Base-by-base conservation (phyloP, 64 coral and sea anemone species). In the Montipora efflorescens region DNA sequence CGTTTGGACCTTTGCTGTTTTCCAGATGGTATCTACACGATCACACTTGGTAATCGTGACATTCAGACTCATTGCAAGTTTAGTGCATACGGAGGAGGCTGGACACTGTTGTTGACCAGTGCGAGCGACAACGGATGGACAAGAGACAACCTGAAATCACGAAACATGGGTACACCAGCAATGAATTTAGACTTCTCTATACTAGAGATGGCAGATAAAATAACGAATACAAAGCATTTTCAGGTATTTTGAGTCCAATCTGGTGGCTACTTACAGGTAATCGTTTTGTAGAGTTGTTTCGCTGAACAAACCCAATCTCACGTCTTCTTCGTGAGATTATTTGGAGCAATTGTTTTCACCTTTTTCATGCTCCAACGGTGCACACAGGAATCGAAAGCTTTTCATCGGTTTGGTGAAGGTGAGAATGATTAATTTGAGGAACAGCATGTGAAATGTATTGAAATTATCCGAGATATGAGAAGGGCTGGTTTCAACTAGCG, bases 91-190 rank as follows among this genome's bases (percentile, higher is more conserved):
- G 93, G 93, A 14, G 93, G 93, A 9, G 88, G 50, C 11, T 95
- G 93, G 93, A 95, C 93, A 13, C 80, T 95, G 9, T 18, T 95
- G 5, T 25, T 90, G 6, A 90, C 93, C 0, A 95, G 88, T 44
- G 8, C 78, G 16, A 84, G 70, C 9, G 70, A 87, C 20, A 85
- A 14, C 3, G 93, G 93, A 52, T 95, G 93, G 93, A 64, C 49
- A 6, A 70, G 59, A 68, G 57, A 87, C 20, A 95, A 80, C 77
- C 51, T 90, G 67, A 74, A 28, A 4, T 23, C 18, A 19, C 84
- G 87, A 47, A 85, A 95, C 46, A 47, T 14, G 0, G 51, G 71
- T 0, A 16, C 8, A 18, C 79, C 93, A 43, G 86, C 93, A 22
- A 43, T 95, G 57, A 25, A 14, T 18, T 21, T 15, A 25, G 88